Base-by-base conservation (phyloP, 2,797 vertebrate genomes). In the Austrolebias charrua region DNA sequence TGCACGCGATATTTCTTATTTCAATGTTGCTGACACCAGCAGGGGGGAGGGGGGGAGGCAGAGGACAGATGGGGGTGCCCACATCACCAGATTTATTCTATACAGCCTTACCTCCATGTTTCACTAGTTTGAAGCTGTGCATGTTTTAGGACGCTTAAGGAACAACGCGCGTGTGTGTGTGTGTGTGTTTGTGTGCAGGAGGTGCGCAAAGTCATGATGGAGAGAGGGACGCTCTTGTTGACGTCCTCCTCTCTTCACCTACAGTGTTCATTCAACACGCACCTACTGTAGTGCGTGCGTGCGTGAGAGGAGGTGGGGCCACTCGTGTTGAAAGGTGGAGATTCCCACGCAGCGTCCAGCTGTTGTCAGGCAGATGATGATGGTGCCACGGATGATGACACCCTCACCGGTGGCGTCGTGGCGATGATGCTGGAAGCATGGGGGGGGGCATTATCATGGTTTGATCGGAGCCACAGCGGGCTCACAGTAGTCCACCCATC, bases 261-360 rank as follows among this genome's bases (percentile, higher is more conserved):
- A 92, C 88, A 79, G 89, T 93, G 91, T 92, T 88, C 90, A 80
- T 86, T 78, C 75, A 81, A 79, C 84, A 86, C 85, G 87, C 81
- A 83, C 84, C 63, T 84, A 62, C 28, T 52, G 6, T 62, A 28
- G 43, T 20, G 51, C 28, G 60, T 55, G 52, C 48, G 43, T 44
- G 43, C 2, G 43, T 44, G 15, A 12, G 38, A 12, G 38, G 35
- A 38, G 35, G 12, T 1, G 13, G 12, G 5, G 20, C 19, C 40
- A 11, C 73, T 81, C 76, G 56, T 56, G 54, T 29, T 71, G 40
- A 19, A 55, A 29, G 57, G 62, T 71, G 66, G 45, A 58, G 76
- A 51, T 20, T 7, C 79, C 75, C 74, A 81, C 69, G 65, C 49
- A 60, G 38, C 71, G 75, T 60, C 60, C 31, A 45, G 79, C 78